phyloP scores from a whole-genome alignment of 2,113 vertebrate species.

The Aspiorhynchus laticeps region DNA sequence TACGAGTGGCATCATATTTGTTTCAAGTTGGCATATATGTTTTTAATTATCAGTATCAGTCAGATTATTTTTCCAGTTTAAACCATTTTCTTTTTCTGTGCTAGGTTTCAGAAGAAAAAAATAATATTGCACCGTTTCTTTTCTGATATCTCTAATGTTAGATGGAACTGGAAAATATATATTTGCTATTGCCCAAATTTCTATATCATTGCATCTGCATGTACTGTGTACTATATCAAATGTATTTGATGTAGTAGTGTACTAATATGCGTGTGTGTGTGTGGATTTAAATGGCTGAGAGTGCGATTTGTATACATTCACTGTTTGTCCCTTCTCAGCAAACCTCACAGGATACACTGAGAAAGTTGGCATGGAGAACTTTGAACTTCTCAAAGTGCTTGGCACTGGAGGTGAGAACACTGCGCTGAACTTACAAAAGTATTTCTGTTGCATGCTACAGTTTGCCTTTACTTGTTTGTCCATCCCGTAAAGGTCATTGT shows the following conservation, averaged over 20 bases:
- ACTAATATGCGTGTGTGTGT: background rate
- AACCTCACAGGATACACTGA: conserved; percentile 97
- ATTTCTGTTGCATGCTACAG: background rate
- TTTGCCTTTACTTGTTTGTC: background rate
- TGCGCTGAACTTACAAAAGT: background rate
- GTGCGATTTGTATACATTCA: background rate
- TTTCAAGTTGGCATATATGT: too few relatives aligned
- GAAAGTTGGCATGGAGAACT: conserved; percentile 97
- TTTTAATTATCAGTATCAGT: background rate
- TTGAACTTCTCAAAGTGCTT: conserved; percentile 96
- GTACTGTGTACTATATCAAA: background rate
- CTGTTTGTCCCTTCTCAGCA: conserved; percentile 73
- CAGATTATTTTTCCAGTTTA: background rate
- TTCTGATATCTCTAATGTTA: background rate
- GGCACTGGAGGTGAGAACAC: conserved; percentile 91
- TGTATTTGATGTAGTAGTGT: background rate
- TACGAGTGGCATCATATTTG: background rate
- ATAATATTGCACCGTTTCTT: too few relatives aligned
- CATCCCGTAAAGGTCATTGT: background rate
- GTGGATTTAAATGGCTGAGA: background rate
- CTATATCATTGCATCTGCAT: background rate
- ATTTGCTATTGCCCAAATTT: background rate
- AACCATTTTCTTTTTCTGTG: background rate
- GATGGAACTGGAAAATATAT: too few relatives aligned
- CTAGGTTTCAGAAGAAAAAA: background rate